These are phyloP conservation scores for Hetaerina titia DNA, from an alignment of 2,888 invertebrate genomes.

Conservation along the genomic window DNA sequence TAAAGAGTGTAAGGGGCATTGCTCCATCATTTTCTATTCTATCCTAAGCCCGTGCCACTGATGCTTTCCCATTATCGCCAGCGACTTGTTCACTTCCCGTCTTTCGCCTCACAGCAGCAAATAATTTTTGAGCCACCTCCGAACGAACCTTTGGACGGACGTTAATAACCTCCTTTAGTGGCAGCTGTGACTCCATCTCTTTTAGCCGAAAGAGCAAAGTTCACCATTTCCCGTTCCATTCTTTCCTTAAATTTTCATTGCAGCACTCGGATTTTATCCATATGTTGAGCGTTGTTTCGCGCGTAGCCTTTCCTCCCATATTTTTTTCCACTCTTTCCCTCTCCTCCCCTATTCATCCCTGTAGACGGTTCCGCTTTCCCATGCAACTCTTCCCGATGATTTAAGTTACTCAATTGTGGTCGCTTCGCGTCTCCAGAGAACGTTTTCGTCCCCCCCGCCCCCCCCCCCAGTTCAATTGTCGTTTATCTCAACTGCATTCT, in stretches of 20 bases:
- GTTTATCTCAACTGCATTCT: too few relatives aligned
- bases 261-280: too few relatives aligned
- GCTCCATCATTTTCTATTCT: not conserved
- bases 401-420: not conserved
- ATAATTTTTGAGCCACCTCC: not conserved
- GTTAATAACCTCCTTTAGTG: constrained; percentile 4
- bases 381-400: not conserved
- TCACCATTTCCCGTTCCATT: not conserved
- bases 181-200: not conserved
- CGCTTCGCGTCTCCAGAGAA: too few relatives aligned
- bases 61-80: not conserved
- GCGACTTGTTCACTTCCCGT: not conserved
- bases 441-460: too few relatives aligned
- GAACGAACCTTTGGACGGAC: not conserved
- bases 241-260: not conserved
- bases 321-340: not conserved
- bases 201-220: not conserved
- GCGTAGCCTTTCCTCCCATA: not conserved
- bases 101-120: not conserved
- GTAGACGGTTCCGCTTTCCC: not conserved
- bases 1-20: too few relatives aligned
- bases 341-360: not conserved
- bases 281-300: too few relatives aligned
- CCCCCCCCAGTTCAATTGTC: too few relatives aligned
- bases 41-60: not conserved